These are phyloP conservation scores for Zenarchopterus dispar DNA, from an alignment of 2,797 vertebrate genomes.

Conservation along the genomic window DNA sequence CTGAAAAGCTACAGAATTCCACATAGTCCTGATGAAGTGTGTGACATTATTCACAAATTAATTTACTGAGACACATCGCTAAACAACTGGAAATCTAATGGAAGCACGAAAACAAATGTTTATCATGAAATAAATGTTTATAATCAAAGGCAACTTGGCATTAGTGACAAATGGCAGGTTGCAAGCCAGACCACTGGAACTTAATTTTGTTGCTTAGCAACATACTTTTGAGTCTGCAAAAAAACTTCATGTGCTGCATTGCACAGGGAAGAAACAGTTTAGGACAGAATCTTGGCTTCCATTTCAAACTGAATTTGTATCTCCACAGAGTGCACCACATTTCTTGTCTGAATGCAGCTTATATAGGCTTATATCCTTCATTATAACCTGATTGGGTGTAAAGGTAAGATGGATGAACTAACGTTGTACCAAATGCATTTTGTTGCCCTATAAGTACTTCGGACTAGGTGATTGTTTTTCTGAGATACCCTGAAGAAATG, in stretches of 20 bases:
- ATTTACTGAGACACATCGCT: slow-evolving; percentile 17
- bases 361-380: neutral
- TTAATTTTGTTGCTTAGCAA: slow-evolving; percentile 44
- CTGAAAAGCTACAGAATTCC: slow-evolving; percentile 3
- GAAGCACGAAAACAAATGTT: slow-evolving; percentile 20
- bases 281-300: neutral
- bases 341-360: neutral
- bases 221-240: slow-evolving; percentile 11
- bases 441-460: too few relatives aligned
- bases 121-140: slow-evolving; percentile 10
- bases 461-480: too few relatives aligned
- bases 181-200: slow-evolving; percentile 9
- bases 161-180: slow-evolving; percentile 11
- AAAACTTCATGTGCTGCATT: slow-evolving; percentile 2
- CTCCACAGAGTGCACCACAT: neutral
- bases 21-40: slow-evolving; percentile 1
- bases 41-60: slow-evolving; percentile 3
- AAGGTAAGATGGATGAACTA: neutral
- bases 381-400: neutral
- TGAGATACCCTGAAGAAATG: too few relatives aligned
- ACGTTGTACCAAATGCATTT: neutral
- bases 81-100: slow-evolving; percentile 7
- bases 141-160: slow-evolving; percentile 23
- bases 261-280: neutral
- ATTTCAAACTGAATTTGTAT: neutral